phyloP scores from a whole-genome alignment of 2,888 invertebrate genomes.

The Tortrix viridana region DNA sequence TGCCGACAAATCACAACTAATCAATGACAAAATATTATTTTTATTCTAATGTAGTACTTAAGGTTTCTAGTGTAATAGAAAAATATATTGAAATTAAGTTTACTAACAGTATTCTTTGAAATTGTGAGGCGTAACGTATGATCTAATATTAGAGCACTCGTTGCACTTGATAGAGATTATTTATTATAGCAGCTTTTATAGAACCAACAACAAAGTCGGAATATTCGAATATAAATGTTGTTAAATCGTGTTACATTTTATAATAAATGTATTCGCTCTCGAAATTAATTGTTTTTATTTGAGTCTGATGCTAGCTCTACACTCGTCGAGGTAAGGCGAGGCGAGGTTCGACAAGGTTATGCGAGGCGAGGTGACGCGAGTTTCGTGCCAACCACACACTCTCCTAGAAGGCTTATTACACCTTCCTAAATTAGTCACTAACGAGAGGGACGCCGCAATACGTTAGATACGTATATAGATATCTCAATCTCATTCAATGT shows the following conservation, averaged over 20 bases:
- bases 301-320: no score
- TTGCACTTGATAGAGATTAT: constrained; percentile 33
- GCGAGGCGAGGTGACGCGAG: no score
- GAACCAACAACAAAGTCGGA: constrained; percentile 12
- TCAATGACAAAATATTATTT: constrained; percentile 19
- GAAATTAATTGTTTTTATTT: background rate
- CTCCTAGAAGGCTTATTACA: no score
- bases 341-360: no score
- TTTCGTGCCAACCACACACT: no score
- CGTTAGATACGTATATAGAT: no score
- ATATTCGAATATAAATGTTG: constrained; percentile 26
- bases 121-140: constrained; percentile 28
- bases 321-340: no score
- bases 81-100: constrained; percentile 35
- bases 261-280: constrained; percentile 37
- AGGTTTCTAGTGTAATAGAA: constrained; percentile 24
- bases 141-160: constrained; percentile 17
- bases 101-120: constrained; percentile 42
- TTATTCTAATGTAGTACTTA: constrained; percentile 27
- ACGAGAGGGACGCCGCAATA: no score
- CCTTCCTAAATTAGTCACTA: no score
- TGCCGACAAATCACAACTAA: constrained; percentile 28
- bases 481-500: no score
- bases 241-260: constrained; percentile 34
- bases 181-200: constrained; percentile 30